Evolutionary conservation across 2,888 invertebrate genomes (phyloP), one percentile per base, ranked within the genome.

Genomic region (Leptinotarsa rubiginosa): DNA sequence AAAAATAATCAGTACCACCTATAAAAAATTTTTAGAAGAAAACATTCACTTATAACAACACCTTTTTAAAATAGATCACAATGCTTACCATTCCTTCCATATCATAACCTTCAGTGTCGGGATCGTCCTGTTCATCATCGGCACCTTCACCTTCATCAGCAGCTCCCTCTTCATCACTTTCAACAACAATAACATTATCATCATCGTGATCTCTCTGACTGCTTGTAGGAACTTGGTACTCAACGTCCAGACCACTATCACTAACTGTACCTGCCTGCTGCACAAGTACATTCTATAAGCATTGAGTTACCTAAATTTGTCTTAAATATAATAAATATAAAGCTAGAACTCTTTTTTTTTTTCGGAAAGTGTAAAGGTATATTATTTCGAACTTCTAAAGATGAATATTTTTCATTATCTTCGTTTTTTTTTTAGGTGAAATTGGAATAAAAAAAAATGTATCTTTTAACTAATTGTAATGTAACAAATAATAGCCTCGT

Each of bases 151-250:
- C 90, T 62, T 87, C 87, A 69, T 87, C 87, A 12, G 86, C 83
- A 80, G 93, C 93, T 69, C 94, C 94, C 82, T 94, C 95, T 80
- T 95, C 95, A 0, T 94, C 94, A 84, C 94, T 95, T 0, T 94
- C 93, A 64, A 95, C 93, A 59, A 95, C 93, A 75, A 85, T 86
- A 68, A 86, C 87, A 71, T 84, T 85, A 79, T 95, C 95, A 84
- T 95, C 95, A 83, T 95, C 94, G 85, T 95, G 95, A 85, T 96
- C 96, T 75, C 95, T 91, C 83, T 96, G 95, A 47, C 95, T 95
- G 25, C 95, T 95, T 0, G 96, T 96, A 10, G 96, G 95, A 74
- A 96, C 95, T 89, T 96, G 93, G 85, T 93, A 93, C 84, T 95
- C 94, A n/a, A 93, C 93, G 84, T 93, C 92, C 65, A 91, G 80